These are phyloP conservation scores for Pygoscelis antarcticus DNA, from an alignment of 2,113 vertebrate genomes.

Conservation along the genomic window DNA sequence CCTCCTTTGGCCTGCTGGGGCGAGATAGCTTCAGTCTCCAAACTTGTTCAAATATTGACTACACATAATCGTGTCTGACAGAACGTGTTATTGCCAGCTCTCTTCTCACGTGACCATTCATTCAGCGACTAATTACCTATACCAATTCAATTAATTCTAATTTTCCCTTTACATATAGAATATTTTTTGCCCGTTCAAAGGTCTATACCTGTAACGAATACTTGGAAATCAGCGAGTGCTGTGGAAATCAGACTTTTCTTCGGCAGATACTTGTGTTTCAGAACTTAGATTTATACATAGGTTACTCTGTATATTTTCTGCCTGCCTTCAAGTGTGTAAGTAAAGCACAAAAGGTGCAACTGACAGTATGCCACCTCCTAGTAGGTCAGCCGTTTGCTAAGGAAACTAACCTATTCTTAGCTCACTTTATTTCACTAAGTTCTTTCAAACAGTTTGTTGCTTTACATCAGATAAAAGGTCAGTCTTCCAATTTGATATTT, in stretches of 20 bases:
- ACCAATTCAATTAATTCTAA: neutral
- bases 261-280: neutral
- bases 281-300: neutral
- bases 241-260: neutral
- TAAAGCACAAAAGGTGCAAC: neutral
- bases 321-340: neutral
- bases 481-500: neutral
- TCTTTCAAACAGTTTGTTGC: neutral
- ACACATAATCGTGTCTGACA: neutral
- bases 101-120: neutral
- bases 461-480: neutral
- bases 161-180: neutral
- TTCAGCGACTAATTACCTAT: rapidly evolving
- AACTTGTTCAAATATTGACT: neutral
- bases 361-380: neutral
- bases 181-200: neutral
- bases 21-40: neutral
- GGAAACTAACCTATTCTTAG: neutral
- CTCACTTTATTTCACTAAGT: neutral
- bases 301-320: neutral
- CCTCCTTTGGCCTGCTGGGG: neutral
- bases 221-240: neutral
- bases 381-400: neutral
- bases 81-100: neutral
- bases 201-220: neutral